phyloP scores from a whole-genome alignment of 37 sponge, comb jelly and placozoan genomes.

The Amphimedon queenslandica region DNA sequence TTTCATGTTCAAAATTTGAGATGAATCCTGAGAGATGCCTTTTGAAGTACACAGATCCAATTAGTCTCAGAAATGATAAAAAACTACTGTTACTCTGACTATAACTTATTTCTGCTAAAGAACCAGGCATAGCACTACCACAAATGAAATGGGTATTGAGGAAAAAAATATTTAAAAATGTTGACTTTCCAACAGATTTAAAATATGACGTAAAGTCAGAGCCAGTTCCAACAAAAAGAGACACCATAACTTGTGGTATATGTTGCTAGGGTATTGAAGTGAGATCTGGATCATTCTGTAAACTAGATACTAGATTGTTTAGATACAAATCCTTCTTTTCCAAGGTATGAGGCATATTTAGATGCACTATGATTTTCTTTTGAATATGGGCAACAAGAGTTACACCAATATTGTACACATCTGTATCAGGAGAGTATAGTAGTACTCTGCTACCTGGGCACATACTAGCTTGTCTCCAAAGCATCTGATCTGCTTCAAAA shows the following conservation, averaged over 20 bases:
- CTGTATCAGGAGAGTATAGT: conserved; percentile 29
- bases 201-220: conserved; percentile 16
- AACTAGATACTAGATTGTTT: not conserved
- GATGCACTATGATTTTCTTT: not conserved
- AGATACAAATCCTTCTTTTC: too few relatives aligned
- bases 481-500: conserved; percentile 5
- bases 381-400: not conserved
- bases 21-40: conserved; percentile 5
- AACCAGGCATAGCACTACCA: not conserved
- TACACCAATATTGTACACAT: conserved; percentile 26
- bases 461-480: conserved; percentile 13
- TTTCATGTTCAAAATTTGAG: not conserved
- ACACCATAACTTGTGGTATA: not conserved
- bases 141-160: not conserved
- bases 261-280: not conserved
- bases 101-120: not conserved
- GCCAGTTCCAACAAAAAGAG: not conserved
- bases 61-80: not conserved
- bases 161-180: not conserved
- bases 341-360: conserved; percentile 1
- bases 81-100: not conserved
- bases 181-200: not conserved
- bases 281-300: not conserved
- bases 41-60: conserved; percentile 12
- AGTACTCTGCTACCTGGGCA: not conserved